Conservation (phyloP, 2,113 vertebrate species). For the Stigmatopora nigra region DNA sequence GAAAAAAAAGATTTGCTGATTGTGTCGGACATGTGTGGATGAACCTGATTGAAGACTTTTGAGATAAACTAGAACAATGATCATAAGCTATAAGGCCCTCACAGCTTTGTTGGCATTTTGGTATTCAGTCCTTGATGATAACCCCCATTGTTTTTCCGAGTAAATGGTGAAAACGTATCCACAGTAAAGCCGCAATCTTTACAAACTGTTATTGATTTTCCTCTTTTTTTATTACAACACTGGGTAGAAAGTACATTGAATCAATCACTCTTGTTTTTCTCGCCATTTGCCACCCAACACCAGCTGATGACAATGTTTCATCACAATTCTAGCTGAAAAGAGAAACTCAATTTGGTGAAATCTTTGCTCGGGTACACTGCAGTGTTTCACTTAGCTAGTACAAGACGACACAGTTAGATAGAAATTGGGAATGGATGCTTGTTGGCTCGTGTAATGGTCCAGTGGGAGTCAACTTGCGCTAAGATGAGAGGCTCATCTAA, state of each 20-base stretch:
- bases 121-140: background rate
- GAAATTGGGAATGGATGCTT: slow-evolving; percentile 7
- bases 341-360: slow-evolving; percentile 7
- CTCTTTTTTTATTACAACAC: slow-evolving; percentile 35
- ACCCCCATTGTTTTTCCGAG: slow-evolving; percentile 10
- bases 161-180: slow-evolving; percentile 14
- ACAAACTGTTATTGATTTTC: slow-evolving; percentile 43
- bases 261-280: slow-evolving; percentile 38
- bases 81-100: background rate
- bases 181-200: slow-evolving; percentile 21
- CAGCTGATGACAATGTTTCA: slow-evolving; percentile 12
- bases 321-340: background rate
- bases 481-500: slow-evolving; percentile 22
- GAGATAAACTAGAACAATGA: background rate
- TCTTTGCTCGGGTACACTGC: slow-evolving; percentile 8
- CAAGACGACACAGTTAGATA: slow-evolving; percentile 4
- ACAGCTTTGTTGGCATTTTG: background rate
- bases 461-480: slow-evolving; percentile 16
- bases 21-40: background rate
- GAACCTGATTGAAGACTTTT: background rate
- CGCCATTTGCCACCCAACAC: slow-evolving; percentile 17
- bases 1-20: background rate
- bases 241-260: slow-evolving; percentile 26
- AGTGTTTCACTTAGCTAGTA: slow-evolving; percentile 14
- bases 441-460: slow-evolving; percentile 23